A percentile compares a stretch with the other conserved stretches of the same genome.
Evolutionary conservation across 2,888 invertebrate species (phyloP).

Genomic region (Megastigmus dorsalis): DNA sequence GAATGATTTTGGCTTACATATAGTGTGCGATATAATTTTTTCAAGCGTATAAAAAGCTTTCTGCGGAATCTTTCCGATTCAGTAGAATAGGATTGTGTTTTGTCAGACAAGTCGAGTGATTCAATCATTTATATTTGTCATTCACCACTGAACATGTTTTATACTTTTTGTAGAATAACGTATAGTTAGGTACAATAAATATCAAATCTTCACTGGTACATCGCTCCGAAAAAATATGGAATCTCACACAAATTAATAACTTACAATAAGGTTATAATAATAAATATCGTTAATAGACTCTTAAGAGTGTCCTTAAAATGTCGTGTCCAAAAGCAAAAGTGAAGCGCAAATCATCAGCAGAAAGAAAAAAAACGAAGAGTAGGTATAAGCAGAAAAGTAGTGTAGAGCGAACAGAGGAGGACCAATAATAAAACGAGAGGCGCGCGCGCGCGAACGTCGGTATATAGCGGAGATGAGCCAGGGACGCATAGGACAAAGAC

Average conservation of each 20-base stretch:
- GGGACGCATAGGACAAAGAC: conserved; percentile 4
- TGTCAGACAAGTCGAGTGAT: background rate
- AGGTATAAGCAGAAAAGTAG: background rate
- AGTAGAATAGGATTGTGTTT: background rate
- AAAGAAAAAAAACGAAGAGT: background rate
- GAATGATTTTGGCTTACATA: too few species aligned
- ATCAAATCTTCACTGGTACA: too few species aligned
- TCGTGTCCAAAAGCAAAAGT: background rate
- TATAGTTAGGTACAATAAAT: too few species aligned
- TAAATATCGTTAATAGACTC: background rate
- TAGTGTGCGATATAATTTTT: too few species aligned
- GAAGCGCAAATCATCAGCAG: background rate
- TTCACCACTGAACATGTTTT: background rate
- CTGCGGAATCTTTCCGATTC: too few species aligned
- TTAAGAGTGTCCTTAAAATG: background rate
- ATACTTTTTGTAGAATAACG: background rate
- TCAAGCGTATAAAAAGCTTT: too few species aligned
- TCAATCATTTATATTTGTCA: background rate
- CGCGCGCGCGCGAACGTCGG: too few species aligned
- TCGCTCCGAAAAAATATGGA: conserved; percentile 6
- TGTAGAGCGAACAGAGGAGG: background rate
- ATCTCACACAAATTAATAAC: background rate
- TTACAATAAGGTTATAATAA: conserved; percentile 20
- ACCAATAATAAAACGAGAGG: background rate
- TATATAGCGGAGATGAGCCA: background rate